Evolutionary conservation across 2,888 invertebrate genomes (phyloP), one percentile per base, ranked within the genome.

Genomic region (Drosophila subquinaria): DNA sequence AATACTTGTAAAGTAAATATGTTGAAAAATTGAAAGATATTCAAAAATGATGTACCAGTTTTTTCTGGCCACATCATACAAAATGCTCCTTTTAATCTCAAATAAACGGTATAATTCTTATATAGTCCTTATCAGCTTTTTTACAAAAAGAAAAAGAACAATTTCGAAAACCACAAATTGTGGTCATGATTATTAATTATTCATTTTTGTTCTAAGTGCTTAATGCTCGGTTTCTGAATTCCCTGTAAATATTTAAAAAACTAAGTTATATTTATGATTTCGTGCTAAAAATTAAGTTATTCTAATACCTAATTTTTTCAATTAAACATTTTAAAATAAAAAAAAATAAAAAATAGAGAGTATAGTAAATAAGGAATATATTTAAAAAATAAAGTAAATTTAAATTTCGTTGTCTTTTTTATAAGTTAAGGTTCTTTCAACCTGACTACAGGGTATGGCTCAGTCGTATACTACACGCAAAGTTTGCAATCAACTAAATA

Each of bases 1-100:
- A 65, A 64, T 42, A 63, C 62, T 47, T 62, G 4, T 56, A 52
- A 72, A 72, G 68, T 61, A 72, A 72, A 69, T 50, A 42, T 64
- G 48, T 68, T 59, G 45, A 36, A 53, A 53, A 63, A 36, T 36
- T 15, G 13, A 42, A 35, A 20, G 3, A 6, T 40, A 47, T 17
- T n/a, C 6, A 10, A 33, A 30, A 35, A 45, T 36, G 15, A 5
- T 27, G 52, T 27, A n/a, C 43, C 47, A 60, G 35, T 36, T 63
- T 43, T 43, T 50, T 33, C 4, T 13, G 3, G 13, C 48, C 4
- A 17, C 10, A 6, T 27, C 15, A 20, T 5, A 17, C 11, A n/a
- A 8, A 11, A 11, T 10, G 20, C 17, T 13, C n/a, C 30, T 11
- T 51, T 9, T 27, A 13, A 1, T 11, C 33, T 17, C 4, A 45